phyloP scores from a whole-genome alignment of 2,888 invertebrate species.

The Coelopa pilipes region DNA sequence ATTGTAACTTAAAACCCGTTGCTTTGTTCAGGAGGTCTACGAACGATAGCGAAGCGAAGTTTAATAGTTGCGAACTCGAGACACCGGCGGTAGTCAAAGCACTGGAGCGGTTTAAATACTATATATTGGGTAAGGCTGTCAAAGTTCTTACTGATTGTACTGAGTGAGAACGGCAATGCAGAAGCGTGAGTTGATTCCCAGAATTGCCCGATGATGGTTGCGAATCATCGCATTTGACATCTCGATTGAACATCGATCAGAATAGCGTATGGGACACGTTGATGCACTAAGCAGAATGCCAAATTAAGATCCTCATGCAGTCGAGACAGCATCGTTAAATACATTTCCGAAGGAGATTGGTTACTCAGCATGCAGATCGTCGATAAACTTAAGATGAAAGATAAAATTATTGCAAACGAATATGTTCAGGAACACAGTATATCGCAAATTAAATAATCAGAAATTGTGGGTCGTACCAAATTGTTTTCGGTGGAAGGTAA shows the following conservation, averaged over 20 bases:
- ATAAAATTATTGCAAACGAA: conserved; percentile 11
- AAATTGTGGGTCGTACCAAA: conserved; percentile 40
- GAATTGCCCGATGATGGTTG: conserved; percentile 46
- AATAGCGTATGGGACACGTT: conserved; percentile 13
- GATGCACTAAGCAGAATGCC: conserved; percentile 21
- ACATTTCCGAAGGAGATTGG: conserved; percentile 12
- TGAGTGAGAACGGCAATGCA: conserved; percentile 32
- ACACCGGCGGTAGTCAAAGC: conserved; percentile 42
- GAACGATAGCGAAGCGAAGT: conserved; percentile 30
- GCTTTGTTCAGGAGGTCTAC: conserved; percentile 24
- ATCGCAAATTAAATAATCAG: conserved; percentile 26
- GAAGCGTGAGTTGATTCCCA: conserved; percentile 39
- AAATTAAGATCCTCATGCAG: neutral
- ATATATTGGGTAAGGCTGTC: conserved; percentile 41
- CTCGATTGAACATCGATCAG: conserved; percentile 38
- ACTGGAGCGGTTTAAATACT: conserved; percentile 41
- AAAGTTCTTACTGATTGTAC: conserved; percentile 38
- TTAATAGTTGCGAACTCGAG: conserved; percentile 38
- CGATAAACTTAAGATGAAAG: conserved; percentile 19
- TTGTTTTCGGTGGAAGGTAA: conserved; percentile 29
- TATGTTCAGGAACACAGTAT: conserved; percentile 33
- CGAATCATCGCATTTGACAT: conserved; percentile 43
- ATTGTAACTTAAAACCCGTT: neutral
- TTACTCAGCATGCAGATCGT: conserved; percentile 34
- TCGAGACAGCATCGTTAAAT: conserved; percentile 26